Base-by-base conservation (phyloP, 1,140 invertebrate genomes). In the Drosophila arawakana region DNA sequence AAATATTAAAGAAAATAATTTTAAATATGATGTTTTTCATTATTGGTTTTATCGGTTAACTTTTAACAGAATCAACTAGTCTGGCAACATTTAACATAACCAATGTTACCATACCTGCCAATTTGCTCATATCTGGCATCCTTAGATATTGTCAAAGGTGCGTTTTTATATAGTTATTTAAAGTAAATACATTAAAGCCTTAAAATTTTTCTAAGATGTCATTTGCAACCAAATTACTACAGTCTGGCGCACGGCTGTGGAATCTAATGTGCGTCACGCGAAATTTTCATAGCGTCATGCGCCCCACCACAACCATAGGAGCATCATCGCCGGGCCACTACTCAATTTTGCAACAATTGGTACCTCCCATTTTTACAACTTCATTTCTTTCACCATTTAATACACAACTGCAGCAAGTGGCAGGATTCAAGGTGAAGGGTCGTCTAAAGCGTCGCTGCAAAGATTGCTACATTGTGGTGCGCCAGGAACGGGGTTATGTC, bases 401-500 rank as follows among this genome's bases (percentile, higher is more conserved):
- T 41, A 46, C 80, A 6, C 30, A 91, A 3, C 39, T 92, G 8
- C 84, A 82, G 15, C 89, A 92, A 57, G 81, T 90, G 0, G 91
- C 91, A 15, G 91, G 91, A 13, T 92, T 92, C 18, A 92, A 92
- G 92, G 92, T 94, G 6, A 94, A 94, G 86, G 94, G 94, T 8
- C 76, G 91, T 11, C 83, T 96, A 18, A 94, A 93, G 75, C 92
- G 93, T 52, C 93, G 96, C 35, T 97, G 97, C 84, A 95, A 95
- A 91, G 95, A 95, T 77, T 97, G 97, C 83, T 96, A 95, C 80
- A 94, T 96, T 86, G 94, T 96, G 10, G 93, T 93, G 44, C 92
- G 95, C 60, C 93, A 97, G 85, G 94, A 95, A 69, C 93, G 96
- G 39, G 83, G 95, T 72, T 96, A 95, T 92, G 94, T 97, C 49